Base-by-base conservation (phyloP, 2,797 vertebrate species). In the Periparus ater region DNA sequence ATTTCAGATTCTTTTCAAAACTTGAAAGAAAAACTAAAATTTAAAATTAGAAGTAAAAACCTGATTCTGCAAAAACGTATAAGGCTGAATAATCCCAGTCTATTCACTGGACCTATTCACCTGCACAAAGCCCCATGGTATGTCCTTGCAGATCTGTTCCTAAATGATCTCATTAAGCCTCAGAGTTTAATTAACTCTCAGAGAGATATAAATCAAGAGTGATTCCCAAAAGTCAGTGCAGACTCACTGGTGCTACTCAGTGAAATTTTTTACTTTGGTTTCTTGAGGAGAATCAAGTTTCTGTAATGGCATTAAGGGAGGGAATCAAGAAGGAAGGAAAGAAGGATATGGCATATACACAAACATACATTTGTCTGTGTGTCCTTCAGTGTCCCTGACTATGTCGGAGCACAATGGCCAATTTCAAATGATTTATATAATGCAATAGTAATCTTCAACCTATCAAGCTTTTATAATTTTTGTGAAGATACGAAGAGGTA, bases 121-220 rank as follows among this genome's bases (percentile, higher is more conserved):
- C 54, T 75, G 58, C 32, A 91, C 18, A 81, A 93, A 84, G 34
- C 34, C 55, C 91, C n/a, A 25, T 18, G 32, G 6, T 57, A 55
- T 14, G 38, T 58, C 55, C 34, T 95, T 74, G 63, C 29, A 88
- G 44, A 47, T 48, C 36, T 78, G 40, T 40, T 62, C 36, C 32
- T 86, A 88, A 83, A 81, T 25, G 9, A 73, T 88, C 23, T 79
- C 71, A 84, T 70, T 77, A 85, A 84, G 44, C 20, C 55, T 70
- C 40, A 60, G 30, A 81, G 62, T 89, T 95, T 93, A 94, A 94
- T 88, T 93, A 94, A 93, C 51, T 85, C 63, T 76, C 83, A 82
- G 58, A 58, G 25, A 78, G 87, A 83, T 73, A 75, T 14, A 84
- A 86, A 95, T 89, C 44, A 84, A 60, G 48, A 91, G 45, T 47